Evolutionary conservation across 2,113 vertebrate species (phyloP).

Genomic region (Hippocampus comes): DNA sequence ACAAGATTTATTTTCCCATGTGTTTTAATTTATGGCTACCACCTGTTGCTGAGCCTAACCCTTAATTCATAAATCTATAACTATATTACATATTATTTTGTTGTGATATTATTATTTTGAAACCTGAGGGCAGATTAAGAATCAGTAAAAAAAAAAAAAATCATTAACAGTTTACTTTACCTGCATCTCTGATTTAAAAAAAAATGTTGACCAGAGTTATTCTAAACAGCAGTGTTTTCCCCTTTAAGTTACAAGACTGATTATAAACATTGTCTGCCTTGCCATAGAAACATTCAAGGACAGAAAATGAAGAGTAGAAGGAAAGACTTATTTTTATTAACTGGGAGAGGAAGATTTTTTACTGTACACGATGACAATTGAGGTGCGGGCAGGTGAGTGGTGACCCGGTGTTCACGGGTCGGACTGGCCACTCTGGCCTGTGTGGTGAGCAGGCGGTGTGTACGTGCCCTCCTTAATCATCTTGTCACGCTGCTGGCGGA

Average conservation of each 20-base stretch:
- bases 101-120: too few relatives aligned
- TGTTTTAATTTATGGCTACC: too few relatives aligned
- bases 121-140: too few relatives aligned
- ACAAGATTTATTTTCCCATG: too few relatives aligned
- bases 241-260: neutral
- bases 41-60: too few relatives aligned
- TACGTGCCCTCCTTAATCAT: slow-evolving; percentile 86
- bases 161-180: too few relatives aligned
- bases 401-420: neutral
- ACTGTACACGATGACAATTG: neutral
- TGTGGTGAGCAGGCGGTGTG: slow-evolving; percentile 72
- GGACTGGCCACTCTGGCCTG: neutral
- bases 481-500: slow-evolving; percentile 78
- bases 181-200: too few relatives aligned
- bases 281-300: neutral
- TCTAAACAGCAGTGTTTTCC: too few relatives aligned
- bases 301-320: neutral
- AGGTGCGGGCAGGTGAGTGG: neutral
- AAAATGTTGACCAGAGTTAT: too few relatives aligned
- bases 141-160: too few relatives aligned
- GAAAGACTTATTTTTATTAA: neutral
- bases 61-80: too few relatives aligned
- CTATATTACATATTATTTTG: too few relatives aligned
- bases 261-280: neutral
- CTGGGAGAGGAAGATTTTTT: neutral